Conservation (phyloP, 2,797 vertebrate genomes). For the Pangasius sanitwongsei region DNA sequence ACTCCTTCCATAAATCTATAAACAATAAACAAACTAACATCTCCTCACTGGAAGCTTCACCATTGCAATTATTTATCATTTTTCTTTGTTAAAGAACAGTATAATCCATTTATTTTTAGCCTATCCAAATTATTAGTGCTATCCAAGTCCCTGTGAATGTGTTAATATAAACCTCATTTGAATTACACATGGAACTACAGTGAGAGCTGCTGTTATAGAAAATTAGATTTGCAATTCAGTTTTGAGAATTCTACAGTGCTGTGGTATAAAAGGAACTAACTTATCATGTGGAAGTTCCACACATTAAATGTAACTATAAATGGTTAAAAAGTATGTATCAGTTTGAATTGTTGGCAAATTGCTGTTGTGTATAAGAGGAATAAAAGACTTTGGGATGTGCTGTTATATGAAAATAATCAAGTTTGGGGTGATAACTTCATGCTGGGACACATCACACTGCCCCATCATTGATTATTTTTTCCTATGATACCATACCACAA, state of each 20-base stretch:
- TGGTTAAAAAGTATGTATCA: not conserved
- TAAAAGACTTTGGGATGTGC: not conserved
- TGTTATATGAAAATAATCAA: not conserved
- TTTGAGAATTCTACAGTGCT: not conserved
- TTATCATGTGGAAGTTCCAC: not conserved
- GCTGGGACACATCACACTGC: not conserved
- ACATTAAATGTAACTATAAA: not conserved
- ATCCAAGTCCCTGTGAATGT: not conserved
- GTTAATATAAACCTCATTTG: not conserved
- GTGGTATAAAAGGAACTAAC: not conserved
- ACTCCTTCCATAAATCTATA: not conserved
- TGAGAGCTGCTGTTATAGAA: not conserved
- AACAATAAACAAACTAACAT: not conserved
- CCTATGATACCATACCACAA: not conserved
- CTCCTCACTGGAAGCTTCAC: not conserved
- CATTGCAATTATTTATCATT: not conserved
- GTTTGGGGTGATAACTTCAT: not conserved
- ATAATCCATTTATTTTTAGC: not conserved
- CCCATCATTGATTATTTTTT: not conserved
- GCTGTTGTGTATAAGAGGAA: not conserved
- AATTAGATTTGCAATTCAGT: not conserved
- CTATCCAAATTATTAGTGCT: not conserved
- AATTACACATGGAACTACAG: not conserved
- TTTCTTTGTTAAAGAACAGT: not conserved
- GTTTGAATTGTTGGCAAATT: not conserved